Evolutionary conservation across 2,113 vertebrate species (phyloP).

Genomic region (Morone chrysops): DNA sequence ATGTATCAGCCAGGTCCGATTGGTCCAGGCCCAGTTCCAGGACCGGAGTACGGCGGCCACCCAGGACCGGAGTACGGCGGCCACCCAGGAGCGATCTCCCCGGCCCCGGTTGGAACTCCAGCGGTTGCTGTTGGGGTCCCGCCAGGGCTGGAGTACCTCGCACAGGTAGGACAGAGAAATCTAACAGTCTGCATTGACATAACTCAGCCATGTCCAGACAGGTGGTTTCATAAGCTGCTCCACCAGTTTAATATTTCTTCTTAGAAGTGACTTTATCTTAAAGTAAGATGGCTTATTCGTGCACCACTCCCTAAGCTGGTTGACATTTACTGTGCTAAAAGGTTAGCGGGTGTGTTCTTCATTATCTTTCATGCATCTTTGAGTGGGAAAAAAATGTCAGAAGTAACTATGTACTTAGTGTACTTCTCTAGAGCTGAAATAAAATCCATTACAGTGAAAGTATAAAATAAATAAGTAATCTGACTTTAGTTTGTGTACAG

Average conservation of each 20-base stretch:
- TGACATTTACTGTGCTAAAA: neutral
- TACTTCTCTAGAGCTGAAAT: neutral
- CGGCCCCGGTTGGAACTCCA: slow-evolving; percentile 28
- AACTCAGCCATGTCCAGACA: too few species aligned
- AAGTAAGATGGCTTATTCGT: neutral
- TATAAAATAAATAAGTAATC: too few species aligned
- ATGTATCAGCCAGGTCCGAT: slow-evolving; percentile 79
- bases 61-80: slow-evolving; percentile 36
- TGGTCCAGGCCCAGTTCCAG: slow-evolving; percentile 48
- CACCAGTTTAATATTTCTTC: neutral
- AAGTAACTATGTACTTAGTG: too few species aligned
- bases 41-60: slow-evolving; percentile 39
- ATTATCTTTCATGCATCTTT: too few species aligned
- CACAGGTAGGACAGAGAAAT: slow-evolving; percentile 81
- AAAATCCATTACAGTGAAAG: neutral
- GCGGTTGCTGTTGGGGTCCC: slow-evolving; percentile 82
- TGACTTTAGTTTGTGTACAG: neutral
- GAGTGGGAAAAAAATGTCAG: too few species aligned
- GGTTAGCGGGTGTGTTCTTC: too few species aligned
- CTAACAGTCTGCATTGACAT: too few species aligned
- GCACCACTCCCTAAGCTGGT: neutral
- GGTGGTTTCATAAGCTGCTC: neutral
- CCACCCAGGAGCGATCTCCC: slow-evolving; percentile 39
- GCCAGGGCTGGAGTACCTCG: slow-evolving; percentile 88
- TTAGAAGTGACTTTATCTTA: neutral